These are phyloP conservation scores for Dolichotis patagonum DNA, from an alignment of 2,113 vertebrate genomes.

Conservation along the genomic window DNA sequence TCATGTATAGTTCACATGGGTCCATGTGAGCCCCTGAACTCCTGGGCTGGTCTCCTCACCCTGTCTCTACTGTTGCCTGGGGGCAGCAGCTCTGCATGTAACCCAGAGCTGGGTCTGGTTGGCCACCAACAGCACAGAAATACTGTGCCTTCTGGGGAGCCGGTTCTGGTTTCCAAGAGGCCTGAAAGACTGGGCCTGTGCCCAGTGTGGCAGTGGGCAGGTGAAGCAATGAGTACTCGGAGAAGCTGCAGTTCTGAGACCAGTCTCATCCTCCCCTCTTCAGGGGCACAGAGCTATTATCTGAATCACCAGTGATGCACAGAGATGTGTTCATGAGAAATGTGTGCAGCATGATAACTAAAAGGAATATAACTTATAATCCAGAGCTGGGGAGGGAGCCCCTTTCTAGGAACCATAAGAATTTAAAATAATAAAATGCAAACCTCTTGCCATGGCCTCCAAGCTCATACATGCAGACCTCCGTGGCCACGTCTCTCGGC, in stretches of 20 bases:
- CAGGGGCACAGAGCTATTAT: background rate
- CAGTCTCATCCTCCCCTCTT: background rate
- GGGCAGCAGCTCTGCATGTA: background rate
- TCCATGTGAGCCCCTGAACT: background rate
- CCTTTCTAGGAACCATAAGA: background rate
- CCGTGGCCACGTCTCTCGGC: fast-evolving
- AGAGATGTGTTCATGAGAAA: background rate
- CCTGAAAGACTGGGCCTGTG: background rate
- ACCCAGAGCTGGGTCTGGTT: background rate
- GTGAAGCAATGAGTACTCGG: background rate
- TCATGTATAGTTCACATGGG: background rate
- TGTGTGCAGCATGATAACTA: background rate
- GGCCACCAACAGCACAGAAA: fast-evolving
- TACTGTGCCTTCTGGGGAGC: background rate
- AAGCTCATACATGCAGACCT: background rate
- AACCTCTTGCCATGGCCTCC: background rate
- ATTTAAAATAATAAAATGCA: background rate
- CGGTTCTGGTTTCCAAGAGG: background rate
- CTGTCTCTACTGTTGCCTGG: background rate
- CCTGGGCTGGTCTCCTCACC: fast-evolving
- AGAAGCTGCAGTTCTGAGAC: background rate
- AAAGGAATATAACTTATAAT: background rate
- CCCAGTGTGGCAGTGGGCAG: background rate
- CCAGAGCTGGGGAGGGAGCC: background rate
- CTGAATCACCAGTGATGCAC: background rate